Evolutionary conservation across 2,888 invertebrate genomes (phyloP).

Genomic region (Blomia tropicalis): DNA sequence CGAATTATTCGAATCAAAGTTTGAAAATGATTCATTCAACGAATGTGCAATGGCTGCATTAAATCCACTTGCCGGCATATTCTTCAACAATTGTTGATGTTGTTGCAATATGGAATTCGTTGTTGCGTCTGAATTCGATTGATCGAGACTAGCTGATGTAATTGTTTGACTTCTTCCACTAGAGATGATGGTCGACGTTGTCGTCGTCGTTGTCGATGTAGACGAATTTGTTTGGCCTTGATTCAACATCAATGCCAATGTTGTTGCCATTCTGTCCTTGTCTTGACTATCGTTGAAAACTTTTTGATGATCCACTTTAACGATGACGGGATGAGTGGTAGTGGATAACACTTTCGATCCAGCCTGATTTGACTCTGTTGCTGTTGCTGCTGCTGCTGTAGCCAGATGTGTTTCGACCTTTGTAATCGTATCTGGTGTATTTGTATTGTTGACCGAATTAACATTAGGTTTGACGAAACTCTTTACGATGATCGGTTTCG

Average conservation of each 20-base stretch:
- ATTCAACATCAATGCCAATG: constrained; percentile 8
- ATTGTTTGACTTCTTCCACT: not conserved
- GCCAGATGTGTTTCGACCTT: not conserved
- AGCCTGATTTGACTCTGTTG: not conserved
- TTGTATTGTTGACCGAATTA: not conserved
- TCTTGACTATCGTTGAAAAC: not conserved
- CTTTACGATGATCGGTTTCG: not conserved
- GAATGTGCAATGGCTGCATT: not conserved
- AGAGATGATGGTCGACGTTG: not conserved
- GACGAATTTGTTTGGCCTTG: not conserved
- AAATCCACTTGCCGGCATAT: not conserved
- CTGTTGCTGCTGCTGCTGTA: not conserved
- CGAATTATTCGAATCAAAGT: not conserved
- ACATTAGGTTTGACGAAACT: not conserved
- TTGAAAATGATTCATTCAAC: not conserved
- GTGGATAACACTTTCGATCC: not conserved
- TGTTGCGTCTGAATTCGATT: not conserved
- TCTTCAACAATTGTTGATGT: too few relatives aligned
- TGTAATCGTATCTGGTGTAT: not conserved
- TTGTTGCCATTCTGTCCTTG: constrained; percentile 1
- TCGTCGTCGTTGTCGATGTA: not conserved
- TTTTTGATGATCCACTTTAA: not conserved
- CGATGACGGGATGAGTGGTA: not conserved
- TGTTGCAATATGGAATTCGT: too few relatives aligned
- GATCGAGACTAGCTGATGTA: not conserved